Conservation (phyloP, 2,797 vertebrate genomes). For the Gallinago stenura region DNA sequence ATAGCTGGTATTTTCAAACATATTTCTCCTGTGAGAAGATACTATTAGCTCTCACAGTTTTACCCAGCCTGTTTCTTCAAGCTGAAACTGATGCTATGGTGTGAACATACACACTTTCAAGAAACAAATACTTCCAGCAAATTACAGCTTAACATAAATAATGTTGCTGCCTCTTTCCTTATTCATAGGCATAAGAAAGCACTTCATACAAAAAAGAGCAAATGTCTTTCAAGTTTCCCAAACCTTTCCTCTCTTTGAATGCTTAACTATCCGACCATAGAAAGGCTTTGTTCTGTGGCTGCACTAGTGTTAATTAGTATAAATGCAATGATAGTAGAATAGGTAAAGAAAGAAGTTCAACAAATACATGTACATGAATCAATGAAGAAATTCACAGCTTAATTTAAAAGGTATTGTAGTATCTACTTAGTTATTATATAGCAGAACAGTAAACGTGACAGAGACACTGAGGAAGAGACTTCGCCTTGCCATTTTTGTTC, state of each 20-base stretch:
- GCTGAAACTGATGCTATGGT: neutral
- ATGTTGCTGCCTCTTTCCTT: neutral
- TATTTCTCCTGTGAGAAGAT: neutral
- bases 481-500: neutral
- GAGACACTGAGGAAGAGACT: neutral
- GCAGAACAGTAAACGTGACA: neutral
- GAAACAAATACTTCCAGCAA: neutral
- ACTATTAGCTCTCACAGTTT: neutral
- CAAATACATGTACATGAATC: neutral
- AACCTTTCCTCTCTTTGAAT: neutral
- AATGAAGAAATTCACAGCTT: neutral
- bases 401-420: conserved; percentile 2
- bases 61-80: neutral
- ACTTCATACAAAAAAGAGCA: neutral
- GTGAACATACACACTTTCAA: neutral
- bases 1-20: neutral
- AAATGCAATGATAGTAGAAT: neutral
- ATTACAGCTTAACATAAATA: neutral
- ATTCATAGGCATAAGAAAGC: neutral
- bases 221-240: neutral
- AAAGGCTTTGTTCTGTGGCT: neutral
- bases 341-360: neutral
- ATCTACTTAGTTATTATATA: neutral
- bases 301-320: neutral
- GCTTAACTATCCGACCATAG: neutral